Conservation (phyloP, 1,140 invertebrate genomes). For the Centruroides sculpturatus region DNA sequence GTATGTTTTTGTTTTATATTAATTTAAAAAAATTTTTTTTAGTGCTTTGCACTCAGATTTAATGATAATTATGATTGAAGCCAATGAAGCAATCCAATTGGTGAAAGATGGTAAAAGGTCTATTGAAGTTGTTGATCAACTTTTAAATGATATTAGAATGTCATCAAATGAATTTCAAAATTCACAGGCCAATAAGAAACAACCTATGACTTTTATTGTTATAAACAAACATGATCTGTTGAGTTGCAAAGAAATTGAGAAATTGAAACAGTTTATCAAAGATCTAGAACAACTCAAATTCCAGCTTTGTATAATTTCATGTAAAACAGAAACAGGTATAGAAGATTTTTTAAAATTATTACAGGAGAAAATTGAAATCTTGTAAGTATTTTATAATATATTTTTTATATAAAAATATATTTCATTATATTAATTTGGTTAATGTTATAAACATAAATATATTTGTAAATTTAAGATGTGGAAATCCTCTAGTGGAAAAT, state of each 20-base stretch:
- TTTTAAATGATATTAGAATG: too few relatives aligned
- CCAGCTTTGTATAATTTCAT: constrained; percentile 3
- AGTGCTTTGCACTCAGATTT: constrained; percentile 5
- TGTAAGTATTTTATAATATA: not conserved
- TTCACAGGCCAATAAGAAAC: not conserved
- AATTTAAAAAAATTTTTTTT: not conserved
- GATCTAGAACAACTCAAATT: not conserved
- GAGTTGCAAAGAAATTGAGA: not conserved
- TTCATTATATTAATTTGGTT: too few relatives aligned
- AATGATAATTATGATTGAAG: constrained; percentile 4
- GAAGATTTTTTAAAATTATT: not conserved
- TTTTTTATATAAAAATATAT: not conserved
- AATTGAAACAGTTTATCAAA: not conserved
- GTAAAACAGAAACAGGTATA: constrained; percentile 2
- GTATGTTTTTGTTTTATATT: too few relatives aligned
- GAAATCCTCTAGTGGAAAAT: constrained; percentile 18
- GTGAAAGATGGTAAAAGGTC: too few relatives aligned
- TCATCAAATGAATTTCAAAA: too few relatives aligned
- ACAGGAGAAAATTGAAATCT: not conserved
- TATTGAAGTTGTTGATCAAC: too few relatives aligned
- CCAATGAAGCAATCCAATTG: not conserved
- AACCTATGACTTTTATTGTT: not conserved
- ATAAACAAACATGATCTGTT: constrained; percentile 11
- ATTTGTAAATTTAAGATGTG: constrained; percentile 17
- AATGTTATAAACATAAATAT: too few relatives aligned